Conservation (phyloP, 2,113 vertebrate genomes). For the Zapornia atra region DNA sequence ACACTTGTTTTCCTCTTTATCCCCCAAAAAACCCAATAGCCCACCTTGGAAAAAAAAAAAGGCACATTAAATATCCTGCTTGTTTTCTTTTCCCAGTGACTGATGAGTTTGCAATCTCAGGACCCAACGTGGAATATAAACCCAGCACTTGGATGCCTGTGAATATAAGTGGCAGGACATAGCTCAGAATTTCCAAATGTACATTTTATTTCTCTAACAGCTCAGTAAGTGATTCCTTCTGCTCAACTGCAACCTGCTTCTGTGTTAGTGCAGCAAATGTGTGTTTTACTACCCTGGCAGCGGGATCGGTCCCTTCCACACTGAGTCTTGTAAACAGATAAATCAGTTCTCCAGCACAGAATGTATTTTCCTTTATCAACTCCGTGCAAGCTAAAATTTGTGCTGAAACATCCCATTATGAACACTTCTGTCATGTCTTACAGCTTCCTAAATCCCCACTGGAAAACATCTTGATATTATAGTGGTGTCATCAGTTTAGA, state of each 20-base stretch:
- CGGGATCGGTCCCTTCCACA: neutral
- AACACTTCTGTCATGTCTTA: neutral
- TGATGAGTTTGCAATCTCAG: neutral
- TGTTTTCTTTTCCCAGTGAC: neutral
- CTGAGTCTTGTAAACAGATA: neutral
- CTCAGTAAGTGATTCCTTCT: neutral
- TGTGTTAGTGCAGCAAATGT: neutral
- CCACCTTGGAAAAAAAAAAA: neutral
- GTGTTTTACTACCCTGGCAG: neutral
- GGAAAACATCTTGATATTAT: neutral
- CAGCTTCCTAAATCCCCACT: conserved; percentile 16
- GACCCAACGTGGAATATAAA: neutral
- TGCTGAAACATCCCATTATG: conserved; percentile 2
- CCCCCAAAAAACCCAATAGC: neutral
- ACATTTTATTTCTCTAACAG: neutral
- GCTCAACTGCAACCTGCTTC: neutral
- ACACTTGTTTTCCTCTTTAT: neutral
- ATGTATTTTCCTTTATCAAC: neutral
- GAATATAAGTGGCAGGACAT: neutral
- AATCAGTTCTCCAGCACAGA: too few species aligned
- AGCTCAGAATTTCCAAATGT: neutral
- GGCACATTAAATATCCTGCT: neutral
- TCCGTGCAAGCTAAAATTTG: neutral
- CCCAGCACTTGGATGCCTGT: neutral
- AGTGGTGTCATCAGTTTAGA: conserved; percentile 21